These are phyloP conservation scores for Sterna hirundo DNA, from an alignment of 2,113 vertebrate species.

Conservation along the genomic window DNA sequence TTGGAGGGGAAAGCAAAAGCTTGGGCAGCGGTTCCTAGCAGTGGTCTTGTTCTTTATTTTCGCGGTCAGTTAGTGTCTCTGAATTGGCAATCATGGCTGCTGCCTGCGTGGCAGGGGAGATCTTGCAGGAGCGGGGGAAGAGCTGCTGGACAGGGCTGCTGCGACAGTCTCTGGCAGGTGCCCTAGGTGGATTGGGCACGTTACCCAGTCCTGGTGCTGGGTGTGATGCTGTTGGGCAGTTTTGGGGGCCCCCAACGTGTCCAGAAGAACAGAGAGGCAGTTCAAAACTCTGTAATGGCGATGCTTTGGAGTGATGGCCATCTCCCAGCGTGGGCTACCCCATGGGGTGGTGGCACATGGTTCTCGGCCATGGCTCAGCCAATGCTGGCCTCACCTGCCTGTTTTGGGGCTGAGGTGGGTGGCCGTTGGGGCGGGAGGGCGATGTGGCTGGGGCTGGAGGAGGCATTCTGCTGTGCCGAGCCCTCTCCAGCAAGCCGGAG, in stretches of 20 bases:
- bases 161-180: neutral
- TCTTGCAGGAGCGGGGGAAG: neutral
- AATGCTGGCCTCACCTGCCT: accelerated
- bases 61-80: neutral
- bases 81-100: neutral
- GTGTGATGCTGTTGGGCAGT: neutral
- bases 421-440: accelerated
- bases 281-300: neutral
- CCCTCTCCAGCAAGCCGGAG: neutral
- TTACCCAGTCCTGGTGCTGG: neutral
- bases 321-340: neutral
- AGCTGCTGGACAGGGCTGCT: neutral
- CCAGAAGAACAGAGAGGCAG: neutral
- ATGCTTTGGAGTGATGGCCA: neutral
- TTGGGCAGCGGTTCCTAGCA: neutral
- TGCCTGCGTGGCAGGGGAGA: neutral
- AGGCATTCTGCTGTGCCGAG: neutral
- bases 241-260: neutral
- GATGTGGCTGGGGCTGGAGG: neutral
- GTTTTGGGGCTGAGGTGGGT: neutral
- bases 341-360: accelerated
- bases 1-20: neutral
- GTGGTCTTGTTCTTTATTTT: neutral
- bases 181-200: accelerated
- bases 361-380: neutral